phyloP scores from a whole-genome alignment of 2,888 invertebrate species.

The Aleiodes leptofemur region DNA sequence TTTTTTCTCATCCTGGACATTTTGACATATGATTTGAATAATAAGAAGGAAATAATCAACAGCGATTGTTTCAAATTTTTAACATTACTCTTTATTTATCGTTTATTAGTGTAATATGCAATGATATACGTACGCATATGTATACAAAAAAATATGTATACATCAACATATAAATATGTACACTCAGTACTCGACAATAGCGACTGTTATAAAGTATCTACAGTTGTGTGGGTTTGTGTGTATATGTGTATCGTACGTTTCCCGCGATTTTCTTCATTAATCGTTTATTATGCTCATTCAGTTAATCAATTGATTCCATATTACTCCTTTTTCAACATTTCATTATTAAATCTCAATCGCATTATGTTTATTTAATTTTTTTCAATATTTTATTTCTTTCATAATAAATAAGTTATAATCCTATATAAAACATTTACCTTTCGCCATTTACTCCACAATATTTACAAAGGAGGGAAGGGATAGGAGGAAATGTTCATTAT shows the following conservation, averaged over 20 bases:
- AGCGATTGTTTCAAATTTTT: conserved; percentile 59
- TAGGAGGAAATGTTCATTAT: conserved; percentile 49
- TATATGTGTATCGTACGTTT: conserved; percentile 55
- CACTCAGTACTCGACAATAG: conserved; percentile 71
- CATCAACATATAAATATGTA: conserved; percentile 58
- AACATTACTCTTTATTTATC: conserved; percentile 73
- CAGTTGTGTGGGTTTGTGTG: conserved; percentile 67
- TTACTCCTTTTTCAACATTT: conserved; percentile 49
- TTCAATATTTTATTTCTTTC: conserved; percentile 48
- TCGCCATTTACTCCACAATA: conserved; percentile 62
- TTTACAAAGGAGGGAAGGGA: conserved; percentile 65
- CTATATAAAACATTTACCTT: conserved; percentile 70
- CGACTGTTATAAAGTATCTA: conserved; percentile 74
- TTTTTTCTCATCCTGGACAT: too few relatives aligned
- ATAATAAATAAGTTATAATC: conserved; percentile 72
- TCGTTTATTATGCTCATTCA: conserved; percentile 52
- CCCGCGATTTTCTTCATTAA: conserved; percentile 56
- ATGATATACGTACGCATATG: conserved; percentile 62
- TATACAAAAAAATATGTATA: conserved; percentile 44
- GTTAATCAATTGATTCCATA: conserved; percentile 41
- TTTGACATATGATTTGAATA: too few relatives aligned
- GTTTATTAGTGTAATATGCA: conserved; percentile 71
- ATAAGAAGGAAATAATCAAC: neutral
- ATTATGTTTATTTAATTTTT: conserved; percentile 12
- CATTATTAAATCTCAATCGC: conserved; percentile 36